phyloP scores from a whole-genome alignment of 35 echinoderm and acorn worm genomes.

The Heliocidaris tuberculata region DNA sequence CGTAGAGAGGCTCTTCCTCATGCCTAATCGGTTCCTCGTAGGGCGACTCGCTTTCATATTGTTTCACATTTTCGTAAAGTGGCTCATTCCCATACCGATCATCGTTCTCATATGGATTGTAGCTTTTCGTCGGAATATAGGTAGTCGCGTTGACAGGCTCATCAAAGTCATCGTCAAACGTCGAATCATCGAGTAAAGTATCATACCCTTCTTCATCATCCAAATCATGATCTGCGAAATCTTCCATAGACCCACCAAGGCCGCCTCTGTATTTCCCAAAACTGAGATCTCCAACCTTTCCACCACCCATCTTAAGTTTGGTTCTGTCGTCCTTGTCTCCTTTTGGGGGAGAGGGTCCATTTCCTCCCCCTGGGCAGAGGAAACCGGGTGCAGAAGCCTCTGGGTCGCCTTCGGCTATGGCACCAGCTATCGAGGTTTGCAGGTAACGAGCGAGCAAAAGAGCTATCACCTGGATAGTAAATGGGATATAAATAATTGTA shows the following conservation, averaged over 20 bases:
- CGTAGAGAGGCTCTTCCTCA: not conserved
- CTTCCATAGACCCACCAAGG: not conserved
- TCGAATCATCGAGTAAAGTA: conserved; percentile 60
- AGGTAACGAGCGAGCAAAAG: conserved; percentile 70
- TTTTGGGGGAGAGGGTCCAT: not conserved
- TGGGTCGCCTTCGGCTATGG: conserved; percentile 58
- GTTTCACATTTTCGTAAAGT: not conserved
- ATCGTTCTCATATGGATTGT: conserved; percentile 7
- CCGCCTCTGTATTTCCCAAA: not conserved
- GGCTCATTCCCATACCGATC: not conserved
- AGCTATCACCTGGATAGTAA: conserved; percentile 41
- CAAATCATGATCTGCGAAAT: conserved; percentile 21
- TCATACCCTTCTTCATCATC: conserved; percentile 24
- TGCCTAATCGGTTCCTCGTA: not conserved
- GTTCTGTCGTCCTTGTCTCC: not conserved
- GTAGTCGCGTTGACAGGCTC: conserved; percentile 47
- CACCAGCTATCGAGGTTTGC: conserved; percentile 83
- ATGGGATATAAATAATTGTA: not conserved
- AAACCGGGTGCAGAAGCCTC: conserved; percentile 62
- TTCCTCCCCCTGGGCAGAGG: conserved; percentile 38
- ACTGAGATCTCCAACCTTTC: not conserved
- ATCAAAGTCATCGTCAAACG: conserved; percentile 57
- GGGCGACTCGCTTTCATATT: not conserved
- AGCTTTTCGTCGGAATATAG: conserved; percentile 1
- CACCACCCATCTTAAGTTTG: not conserved